Conservation (phyloP, 2,113 vertebrate genomes). For the Recurvirostra avosetta region DNA sequence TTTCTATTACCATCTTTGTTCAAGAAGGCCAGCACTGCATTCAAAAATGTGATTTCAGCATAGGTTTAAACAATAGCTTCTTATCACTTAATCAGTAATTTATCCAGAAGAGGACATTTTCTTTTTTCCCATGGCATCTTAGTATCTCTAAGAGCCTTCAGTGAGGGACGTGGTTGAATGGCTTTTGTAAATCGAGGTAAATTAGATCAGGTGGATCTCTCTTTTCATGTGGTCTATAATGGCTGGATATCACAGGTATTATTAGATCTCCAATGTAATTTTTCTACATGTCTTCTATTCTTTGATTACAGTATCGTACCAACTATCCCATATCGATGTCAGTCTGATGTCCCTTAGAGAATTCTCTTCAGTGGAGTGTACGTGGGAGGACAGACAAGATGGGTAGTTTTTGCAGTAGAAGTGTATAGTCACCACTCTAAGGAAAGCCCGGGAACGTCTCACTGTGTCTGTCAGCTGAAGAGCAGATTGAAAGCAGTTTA, state of each 20-base stretch:
- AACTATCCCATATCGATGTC: accelerated
- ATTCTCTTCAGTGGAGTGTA: not conserved
- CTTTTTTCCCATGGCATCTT: not conserved
- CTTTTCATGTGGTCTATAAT: not conserved
- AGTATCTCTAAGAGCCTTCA: not conserved
- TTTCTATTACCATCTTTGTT: not conserved
- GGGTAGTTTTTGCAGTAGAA: not conserved
- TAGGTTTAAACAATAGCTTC: not conserved
- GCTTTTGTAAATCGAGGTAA: not conserved
- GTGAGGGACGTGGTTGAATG: not conserved
- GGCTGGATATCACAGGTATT: not conserved
- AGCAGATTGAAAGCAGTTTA: not conserved
- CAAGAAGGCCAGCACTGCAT: not conserved
- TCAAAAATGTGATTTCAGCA: not conserved
- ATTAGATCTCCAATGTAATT: not conserved
- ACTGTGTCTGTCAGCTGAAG: not conserved
- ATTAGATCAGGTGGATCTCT: not conserved
- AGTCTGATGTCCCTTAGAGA: not conserved
- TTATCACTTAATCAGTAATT: not conserved
- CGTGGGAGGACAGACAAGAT: not conserved
- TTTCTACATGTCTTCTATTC: not conserved
- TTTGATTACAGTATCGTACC: not conserved
- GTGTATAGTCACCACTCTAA: not conserved
- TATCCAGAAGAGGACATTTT: not conserved
- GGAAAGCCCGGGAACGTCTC: not conserved